phyloP scores from a whole-genome alignment of 2,113 vertebrate species.

The Chrysochloris asiatica region DNA sequence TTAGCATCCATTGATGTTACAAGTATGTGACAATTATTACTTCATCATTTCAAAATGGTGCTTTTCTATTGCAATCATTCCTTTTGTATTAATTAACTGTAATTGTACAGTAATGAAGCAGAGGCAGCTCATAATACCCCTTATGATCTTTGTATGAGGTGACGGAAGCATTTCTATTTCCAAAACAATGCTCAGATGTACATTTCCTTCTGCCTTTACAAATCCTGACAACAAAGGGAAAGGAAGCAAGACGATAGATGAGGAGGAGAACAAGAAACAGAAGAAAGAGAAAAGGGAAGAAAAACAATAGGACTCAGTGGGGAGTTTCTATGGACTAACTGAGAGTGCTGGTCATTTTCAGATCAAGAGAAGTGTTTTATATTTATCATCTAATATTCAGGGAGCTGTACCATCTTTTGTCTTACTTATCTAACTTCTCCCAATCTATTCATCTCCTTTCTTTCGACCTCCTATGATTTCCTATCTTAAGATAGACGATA shows the following conservation, averaged over 20 bases:
- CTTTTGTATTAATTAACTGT: neutral
- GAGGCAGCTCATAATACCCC: neutral
- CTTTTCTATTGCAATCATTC: neutral
- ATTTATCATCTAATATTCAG: neutral
- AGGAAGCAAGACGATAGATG: neutral
- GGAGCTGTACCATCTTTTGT: rapidly evolving
- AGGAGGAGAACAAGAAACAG: neutral
- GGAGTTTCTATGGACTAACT: neutral
- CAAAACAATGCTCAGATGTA: neutral
- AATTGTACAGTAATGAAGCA: neutral
- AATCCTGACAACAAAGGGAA: neutral
- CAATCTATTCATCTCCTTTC: neutral
- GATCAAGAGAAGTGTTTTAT: neutral
- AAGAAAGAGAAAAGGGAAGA: neutral
- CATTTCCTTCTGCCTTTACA: neutral
- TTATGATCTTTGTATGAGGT: neutral
- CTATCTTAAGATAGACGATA: no score
- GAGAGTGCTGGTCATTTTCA: neutral
- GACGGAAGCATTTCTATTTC: neutral
- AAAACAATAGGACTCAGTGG: neutral
- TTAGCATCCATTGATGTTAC: neutral
- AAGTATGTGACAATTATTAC: neutral
- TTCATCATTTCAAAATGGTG: neutral
- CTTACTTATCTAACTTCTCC: neutral
- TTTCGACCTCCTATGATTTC: neutral